Conservation (phyloP, 1,140 invertebrate genomes). For the Olivierus martensii region DNA sequence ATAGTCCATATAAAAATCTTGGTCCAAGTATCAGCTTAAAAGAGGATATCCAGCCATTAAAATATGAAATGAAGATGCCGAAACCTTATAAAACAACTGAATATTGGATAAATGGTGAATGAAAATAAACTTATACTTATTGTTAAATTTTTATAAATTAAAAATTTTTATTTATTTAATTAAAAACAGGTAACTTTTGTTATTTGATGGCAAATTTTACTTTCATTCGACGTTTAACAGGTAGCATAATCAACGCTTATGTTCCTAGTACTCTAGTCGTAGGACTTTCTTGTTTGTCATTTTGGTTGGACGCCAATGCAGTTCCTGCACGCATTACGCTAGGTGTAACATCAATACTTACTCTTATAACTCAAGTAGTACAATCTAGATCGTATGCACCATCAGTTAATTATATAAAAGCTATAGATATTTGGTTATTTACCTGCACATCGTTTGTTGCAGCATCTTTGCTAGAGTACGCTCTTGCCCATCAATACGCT, state of each 20-base stretch:
- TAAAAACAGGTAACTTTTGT: slow-evolving; percentile 19
- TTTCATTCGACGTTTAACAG: slow-evolving; percentile 23
- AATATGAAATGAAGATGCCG: neutral
- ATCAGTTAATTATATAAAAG: neutral
- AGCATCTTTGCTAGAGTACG: neutral
- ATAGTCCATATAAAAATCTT: neutral
- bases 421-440: neutral
- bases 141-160: neutral
- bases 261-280: slow-evolving; percentile 23
- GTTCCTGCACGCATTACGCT: slow-evolving; percentile 26
- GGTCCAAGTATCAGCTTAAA: neutral
- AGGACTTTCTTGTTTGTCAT: slow-evolving; percentile 24
- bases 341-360: slow-evolving; percentile 28
- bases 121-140: neutral
- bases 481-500: neutral
- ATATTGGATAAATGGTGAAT: neutral
- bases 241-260: slow-evolving; percentile 18
- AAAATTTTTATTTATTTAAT: neutral
- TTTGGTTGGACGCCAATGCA: slow-evolving; percentile 24
- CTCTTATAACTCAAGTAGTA: slow-evolving; percentile 24
- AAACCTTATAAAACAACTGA: neutral
- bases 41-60: neutral
- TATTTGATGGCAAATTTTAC: slow-evolving; percentile 18
- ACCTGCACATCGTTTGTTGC: neutral
- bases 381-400: neutral